Percentiles rank a stretch among this genome's conserved stretches.
Evolutionary conservation across 1,140 invertebrate genomes (phyloP).

Genomic region (Drosophila parvula): DNA sequence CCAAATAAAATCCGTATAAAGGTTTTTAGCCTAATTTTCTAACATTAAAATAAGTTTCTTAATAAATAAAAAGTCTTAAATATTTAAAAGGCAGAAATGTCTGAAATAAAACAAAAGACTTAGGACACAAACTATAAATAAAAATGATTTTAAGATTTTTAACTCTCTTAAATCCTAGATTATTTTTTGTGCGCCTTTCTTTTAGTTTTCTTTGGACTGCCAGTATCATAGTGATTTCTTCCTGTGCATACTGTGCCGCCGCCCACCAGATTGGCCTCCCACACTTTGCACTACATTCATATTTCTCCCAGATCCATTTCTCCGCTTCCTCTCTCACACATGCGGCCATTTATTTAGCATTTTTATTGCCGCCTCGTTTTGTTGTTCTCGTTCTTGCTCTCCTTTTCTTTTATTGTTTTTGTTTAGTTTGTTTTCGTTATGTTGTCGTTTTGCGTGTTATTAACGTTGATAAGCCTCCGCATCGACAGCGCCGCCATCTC

Average conservation of each 20-base stretch:
- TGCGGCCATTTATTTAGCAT: slow-evolving; percentile 73
- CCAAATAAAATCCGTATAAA: background rate
- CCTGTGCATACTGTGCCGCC: slow-evolving; percentile 1
- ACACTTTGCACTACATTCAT: slow-evolving; percentile 78
- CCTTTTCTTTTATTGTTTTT: slow-evolving; percentile 58
- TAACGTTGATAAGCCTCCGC: slow-evolving; percentile 57
- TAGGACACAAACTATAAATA: background rate
- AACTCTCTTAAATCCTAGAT: no score
- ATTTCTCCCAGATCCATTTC: slow-evolving; percentile 52
- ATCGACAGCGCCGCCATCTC: slow-evolving; percentile 28
- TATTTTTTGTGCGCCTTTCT: no score
- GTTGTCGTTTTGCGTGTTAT: slow-evolving; percentile 68
- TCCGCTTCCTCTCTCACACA: slow-evolving; percentile 37
- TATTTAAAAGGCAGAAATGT: background rate
- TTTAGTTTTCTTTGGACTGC: background rate
- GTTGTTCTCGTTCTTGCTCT: slow-evolving; percentile 68
- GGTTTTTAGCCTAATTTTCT: background rate
- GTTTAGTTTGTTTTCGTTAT: slow-evolving; percentile 11
- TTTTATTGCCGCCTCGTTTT: slow-evolving; percentile 72
- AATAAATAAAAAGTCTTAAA: background rate
- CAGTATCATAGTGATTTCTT: slow-evolving; percentile 5
- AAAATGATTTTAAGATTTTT: background rate
- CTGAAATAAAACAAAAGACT: background rate
- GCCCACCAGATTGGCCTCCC: slow-evolving; percentile 48
- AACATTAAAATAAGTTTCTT: background rate